phyloP scores from a whole-genome alignment of 2,888 invertebrate genomes.

The Xanthorhoe designata region DNA sequence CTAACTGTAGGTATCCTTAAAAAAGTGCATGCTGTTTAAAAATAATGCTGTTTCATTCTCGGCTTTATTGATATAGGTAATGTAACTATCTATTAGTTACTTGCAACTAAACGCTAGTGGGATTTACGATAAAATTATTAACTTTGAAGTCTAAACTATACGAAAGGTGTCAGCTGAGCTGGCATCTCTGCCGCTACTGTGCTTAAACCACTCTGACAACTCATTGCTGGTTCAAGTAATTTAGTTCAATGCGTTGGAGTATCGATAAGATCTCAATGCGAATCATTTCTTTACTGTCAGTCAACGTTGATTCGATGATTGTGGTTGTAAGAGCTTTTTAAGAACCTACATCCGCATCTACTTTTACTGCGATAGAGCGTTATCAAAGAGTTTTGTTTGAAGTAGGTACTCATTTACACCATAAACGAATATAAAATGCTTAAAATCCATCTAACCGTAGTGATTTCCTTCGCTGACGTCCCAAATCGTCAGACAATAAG shows the following conservation, averaged over 20 bases:
- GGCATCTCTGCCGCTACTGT: slow-evolving; percentile 62
- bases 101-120: neutral
- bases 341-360: slow-evolving; percentile 47
- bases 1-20: neutral
- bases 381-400: slow-evolving; percentile 53
- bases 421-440: slow-evolving; percentile 64
- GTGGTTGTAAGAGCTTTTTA: slow-evolving; percentile 57
- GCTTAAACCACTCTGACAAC: slow-evolving; percentile 42
- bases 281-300: slow-evolving; percentile 66
- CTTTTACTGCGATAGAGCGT: slow-evolving; percentile 46
- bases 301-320: slow-evolving; percentile 62
- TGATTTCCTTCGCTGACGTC: slow-evolving; percentile 81
- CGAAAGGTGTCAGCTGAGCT: slow-evolving; percentile 61
- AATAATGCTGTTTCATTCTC: neutral
- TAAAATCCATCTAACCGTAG: slow-evolving; percentile 70
- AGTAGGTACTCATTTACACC: slow-evolving; percentile 64
- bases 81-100: slow-evolving; percentile 6
- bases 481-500: slow-evolving; percentile 80
- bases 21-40: neutral
- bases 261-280: slow-evolving; percentile 68
- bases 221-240: slow-evolving; percentile 46
- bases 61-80: slow-evolving; percentile 4
- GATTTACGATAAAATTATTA: slow-evolving; percentile 17
- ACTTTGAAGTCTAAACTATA: slow-evolving; percentile 23
- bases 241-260: slow-evolving; percentile 62